phyloP scores from a whole-genome alignment of 1,140 invertebrate species.

The Laodelphax striatellus region DNA sequence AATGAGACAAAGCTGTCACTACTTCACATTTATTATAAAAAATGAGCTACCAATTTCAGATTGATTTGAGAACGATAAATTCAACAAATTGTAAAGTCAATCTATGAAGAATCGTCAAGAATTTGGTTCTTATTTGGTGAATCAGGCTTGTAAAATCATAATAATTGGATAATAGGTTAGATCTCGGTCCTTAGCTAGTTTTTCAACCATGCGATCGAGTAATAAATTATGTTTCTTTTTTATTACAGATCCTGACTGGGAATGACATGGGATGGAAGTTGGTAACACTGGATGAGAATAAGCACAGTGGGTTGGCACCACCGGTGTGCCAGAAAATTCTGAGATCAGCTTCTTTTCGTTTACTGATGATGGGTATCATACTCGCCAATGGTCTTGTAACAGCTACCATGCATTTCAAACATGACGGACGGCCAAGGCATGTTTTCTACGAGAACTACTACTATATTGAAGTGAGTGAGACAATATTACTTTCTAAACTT shows the following conservation, averaged over 20 bases:
- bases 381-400: constrained; percentile 91
- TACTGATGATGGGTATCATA: constrained; percentile 88
- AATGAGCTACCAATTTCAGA: too few species aligned
- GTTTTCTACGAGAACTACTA: constrained; percentile 88
- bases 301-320: constrained; percentile 79
- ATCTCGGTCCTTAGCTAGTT: too few species aligned
- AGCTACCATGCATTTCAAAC: constrained; percentile 92
- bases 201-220: neutral
- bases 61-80: too few species aligned
- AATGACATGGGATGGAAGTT: constrained; percentile 88
- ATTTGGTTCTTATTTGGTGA: neutral
- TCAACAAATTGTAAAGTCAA: too few species aligned
- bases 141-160: too few species aligned
- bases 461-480: constrained; percentile 64
- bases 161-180: neutral
- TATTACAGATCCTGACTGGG: constrained; percentile 66
- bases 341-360: constrained; percentile 82
- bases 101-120: too few species aligned
- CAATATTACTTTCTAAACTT: too few species aligned
- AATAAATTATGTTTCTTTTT: neutral
- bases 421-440: constrained; percentile 67
- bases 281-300: constrained; percentile 90
- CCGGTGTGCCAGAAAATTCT: constrained; percentile 77
- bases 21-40: too few species aligned
- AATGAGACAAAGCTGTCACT: too few species aligned